phyloP scores from a whole-genome alignment of 2,797 vertebrate genomes.

The Arctocebus calabarensis region DNA sequence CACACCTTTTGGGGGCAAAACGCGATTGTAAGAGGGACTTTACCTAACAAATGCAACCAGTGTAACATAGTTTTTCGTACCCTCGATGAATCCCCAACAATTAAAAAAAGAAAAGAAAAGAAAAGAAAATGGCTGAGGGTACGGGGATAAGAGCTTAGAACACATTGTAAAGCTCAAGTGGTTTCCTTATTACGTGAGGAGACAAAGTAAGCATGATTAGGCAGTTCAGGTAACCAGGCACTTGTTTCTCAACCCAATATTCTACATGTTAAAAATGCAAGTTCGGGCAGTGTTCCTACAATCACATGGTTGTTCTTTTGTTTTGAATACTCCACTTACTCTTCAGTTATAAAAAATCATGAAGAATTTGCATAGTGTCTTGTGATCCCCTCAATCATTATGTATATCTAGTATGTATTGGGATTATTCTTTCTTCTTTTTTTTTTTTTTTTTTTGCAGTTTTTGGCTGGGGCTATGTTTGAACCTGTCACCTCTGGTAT shows the following conservation, averaged over 20 bases:
- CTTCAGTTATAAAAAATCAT: neutral
- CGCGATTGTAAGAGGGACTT: too few relatives aligned
- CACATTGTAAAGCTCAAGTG: neutral
- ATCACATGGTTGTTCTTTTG: neutral
- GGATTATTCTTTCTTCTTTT: neutral
- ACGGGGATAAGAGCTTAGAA: neutral
- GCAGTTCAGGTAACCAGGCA: neutral
- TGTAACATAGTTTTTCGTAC: too few relatives aligned
- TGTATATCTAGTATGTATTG: neutral
- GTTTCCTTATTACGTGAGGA: neutral
- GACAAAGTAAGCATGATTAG: neutral
- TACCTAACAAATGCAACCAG: too few relatives aligned
- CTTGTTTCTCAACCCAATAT: neutral
- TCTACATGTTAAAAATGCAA: neutral
- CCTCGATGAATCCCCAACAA: too few relatives aligned
- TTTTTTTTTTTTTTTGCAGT: too few relatives aligned
- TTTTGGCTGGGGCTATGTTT: too few relatives aligned
- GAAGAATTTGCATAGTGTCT: neutral
- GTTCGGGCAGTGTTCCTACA: neutral
- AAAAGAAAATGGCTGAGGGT: too few relatives aligned
- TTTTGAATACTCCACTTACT: neutral
- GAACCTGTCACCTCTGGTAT: too few relatives aligned
- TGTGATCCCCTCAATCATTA: neutral
- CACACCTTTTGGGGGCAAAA: too few relatives aligned
- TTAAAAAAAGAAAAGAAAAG: too few relatives aligned